These are phyloP conservation scores for Rhinopomastus cyanomelas DNA, from an alignment of 2,113 vertebrate genomes.

Conservation along the genomic window DNA sequence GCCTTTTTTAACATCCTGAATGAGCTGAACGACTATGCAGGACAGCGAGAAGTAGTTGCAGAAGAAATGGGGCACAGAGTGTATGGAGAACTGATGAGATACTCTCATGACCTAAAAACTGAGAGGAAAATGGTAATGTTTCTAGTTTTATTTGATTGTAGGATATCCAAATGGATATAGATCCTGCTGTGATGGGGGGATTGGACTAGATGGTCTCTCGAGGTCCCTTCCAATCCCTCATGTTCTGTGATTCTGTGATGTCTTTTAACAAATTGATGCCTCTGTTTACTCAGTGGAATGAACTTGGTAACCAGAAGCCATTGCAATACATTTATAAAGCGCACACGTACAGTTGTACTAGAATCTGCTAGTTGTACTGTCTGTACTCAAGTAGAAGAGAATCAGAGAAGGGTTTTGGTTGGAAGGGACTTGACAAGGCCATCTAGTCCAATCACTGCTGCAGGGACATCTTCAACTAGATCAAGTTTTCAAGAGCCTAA, in stretches of 20 bases:
- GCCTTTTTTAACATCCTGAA: slow-evolving; percentile 96
- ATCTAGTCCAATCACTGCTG: too few relatives aligned
- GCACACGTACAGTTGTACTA: not conserved
- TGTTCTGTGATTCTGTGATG: too few relatives aligned
- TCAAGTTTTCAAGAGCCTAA: too few relatives aligned
- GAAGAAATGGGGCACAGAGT: slow-evolving; percentile 97
- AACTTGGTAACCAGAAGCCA: not conserved
- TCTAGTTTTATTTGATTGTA: not conserved
- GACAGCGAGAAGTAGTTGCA: slow-evolving; percentile 96
- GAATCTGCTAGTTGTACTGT: not conserved
- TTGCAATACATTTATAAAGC: not conserved
- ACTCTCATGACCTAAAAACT: slow-evolving; percentile 91
- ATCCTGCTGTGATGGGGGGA: too few relatives aligned
- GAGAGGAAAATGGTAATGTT: slow-evolving; percentile 94
- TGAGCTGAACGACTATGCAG: slow-evolving; percentile 95
- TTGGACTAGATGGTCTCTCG: too few relatives aligned
- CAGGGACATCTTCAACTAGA: too few relatives aligned
- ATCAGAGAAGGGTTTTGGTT: too few relatives aligned
- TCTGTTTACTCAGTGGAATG: not conserved
- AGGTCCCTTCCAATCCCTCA: too few relatives aligned
- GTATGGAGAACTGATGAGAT: slow-evolving; percentile 95
- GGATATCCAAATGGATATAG: not conserved
- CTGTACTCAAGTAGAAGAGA: too few relatives aligned
- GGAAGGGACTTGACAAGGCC: too few relatives aligned
- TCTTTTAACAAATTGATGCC: not conserved